Percentiles rank a stretch among this genome's conserved stretches.
These are phyloP conservation scores for Hylaea fasciaria DNA, from an alignment of 2,888 invertebrate species.

Conservation along the genomic window DNA sequence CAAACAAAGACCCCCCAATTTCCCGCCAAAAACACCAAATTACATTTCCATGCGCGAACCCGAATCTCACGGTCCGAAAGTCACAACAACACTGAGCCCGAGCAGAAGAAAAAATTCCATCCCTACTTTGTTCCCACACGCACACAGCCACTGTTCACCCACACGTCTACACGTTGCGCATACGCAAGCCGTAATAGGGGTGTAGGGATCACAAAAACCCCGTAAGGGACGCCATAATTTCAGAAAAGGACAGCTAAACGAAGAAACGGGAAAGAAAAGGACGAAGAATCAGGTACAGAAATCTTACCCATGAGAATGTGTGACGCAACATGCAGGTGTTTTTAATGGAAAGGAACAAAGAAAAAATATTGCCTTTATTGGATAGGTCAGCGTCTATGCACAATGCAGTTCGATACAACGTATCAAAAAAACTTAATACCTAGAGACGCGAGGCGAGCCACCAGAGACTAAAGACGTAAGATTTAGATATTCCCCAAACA, in stretches of 20 bases:
- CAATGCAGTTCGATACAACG: constrained; percentile 38
- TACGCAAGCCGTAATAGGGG: constrained; percentile 74
- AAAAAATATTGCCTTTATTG: constrained; percentile 64
- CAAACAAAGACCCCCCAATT: constrained; percentile 43
- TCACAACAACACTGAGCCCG: constrained; percentile 59
- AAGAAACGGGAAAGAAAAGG: constrained; percentile 57
- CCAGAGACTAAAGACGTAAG: neutral
- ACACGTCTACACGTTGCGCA: constrained; percentile 68
- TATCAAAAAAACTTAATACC: constrained; percentile 4
- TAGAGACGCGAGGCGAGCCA: neutral
- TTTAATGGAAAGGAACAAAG: constrained; percentile 71
- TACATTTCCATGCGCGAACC: constrained; percentile 59
- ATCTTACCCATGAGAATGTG: constrained; percentile 75
- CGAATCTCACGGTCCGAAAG: constrained; percentile 58
- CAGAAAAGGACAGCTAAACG: constrained; percentile 59
- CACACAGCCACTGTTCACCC: constrained; percentile 50
- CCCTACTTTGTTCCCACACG: constrained; percentile 61
- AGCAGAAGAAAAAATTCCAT: constrained; percentile 55
- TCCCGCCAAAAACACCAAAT: constrained; percentile 72
- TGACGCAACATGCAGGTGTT: constrained; percentile 81
- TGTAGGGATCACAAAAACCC: constrained; percentile 74
- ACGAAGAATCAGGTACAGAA: constrained; percentile 69
- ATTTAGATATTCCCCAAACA: constrained; percentile 30
- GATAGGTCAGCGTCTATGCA: constrained; percentile 69
- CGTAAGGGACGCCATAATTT: constrained; percentile 63